These are phyloP conservation scores for Harlomillsia oculata DNA, from an alignment of 1,140 invertebrate genomes.

Conservation along the genomic window DNA sequence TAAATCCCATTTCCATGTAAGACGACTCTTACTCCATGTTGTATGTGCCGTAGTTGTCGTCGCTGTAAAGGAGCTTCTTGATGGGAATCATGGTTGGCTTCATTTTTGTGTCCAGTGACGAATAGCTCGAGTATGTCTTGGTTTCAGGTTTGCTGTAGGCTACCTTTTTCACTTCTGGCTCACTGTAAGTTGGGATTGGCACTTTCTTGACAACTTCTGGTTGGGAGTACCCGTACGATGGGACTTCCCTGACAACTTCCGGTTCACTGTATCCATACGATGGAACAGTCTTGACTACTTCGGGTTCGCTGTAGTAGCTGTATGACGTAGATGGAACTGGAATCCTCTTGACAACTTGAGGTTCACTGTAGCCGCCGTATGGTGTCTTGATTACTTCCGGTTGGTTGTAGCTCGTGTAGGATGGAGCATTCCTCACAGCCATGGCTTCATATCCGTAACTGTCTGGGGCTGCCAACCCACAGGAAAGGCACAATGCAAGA, in stretches of 20 bases:
- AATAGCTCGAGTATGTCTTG: too few relatives aligned
- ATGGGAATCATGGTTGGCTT: background rate
- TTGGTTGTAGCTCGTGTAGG: too few relatives aligned
- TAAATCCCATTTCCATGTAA: too few relatives aligned
- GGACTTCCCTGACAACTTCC: too few relatives aligned
- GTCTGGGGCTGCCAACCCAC: background rate
- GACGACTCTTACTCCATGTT: background rate
- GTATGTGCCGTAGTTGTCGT: constrained; percentile 2
- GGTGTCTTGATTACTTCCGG: too few relatives aligned
- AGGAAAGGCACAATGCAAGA: background rate
- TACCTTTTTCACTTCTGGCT: too few relatives aligned
- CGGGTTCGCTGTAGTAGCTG: background rate
- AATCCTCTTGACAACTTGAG: too few relatives aligned
- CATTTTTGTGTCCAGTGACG: background rate
- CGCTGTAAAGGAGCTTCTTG: background rate
- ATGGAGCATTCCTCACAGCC: background rate
- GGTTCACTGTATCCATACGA: background rate
- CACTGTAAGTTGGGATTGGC: too few relatives aligned
- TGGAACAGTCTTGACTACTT: background rate
- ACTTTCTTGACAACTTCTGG: too few relatives aligned
- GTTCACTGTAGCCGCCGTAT: too few relatives aligned
- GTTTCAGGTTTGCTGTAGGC: too few relatives aligned
- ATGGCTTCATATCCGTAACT: background rate
- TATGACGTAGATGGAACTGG: background rate
- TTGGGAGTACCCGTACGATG: too few relatives aligned